A percentile compares a stretch with the other conserved stretches of the same genome.
These are phyloP conservation scores for Anorthoa munda DNA, from an alignment of 2,888 invertebrate species.

Conservation along the genomic window DNA sequence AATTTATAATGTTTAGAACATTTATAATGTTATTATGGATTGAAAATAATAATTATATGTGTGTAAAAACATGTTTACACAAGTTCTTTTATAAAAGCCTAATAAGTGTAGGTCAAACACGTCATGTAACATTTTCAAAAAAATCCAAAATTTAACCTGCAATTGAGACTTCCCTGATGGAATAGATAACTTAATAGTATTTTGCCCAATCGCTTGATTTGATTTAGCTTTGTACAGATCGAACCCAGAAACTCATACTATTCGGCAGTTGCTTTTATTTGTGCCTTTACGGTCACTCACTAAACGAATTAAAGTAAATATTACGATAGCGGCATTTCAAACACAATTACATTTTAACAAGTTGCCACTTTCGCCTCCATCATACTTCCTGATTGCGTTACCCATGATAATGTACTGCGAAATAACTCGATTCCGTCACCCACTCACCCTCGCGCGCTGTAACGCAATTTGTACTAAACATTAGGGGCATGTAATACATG, in stretches of 20 bases:
- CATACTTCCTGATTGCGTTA: slow-evolving; percentile 31
- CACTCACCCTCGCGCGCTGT: slow-evolving; percentile 11
- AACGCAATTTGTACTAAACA: slow-evolving; percentile 38
- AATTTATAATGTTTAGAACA: too few relatives aligned
- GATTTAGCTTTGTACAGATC: neutral
- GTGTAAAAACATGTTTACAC: too few relatives aligned
- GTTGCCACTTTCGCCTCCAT: slow-evolving; percentile 10
- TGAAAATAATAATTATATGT: too few relatives aligned
- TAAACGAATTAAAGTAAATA: neutral
- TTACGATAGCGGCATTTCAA: slow-evolving; percentile 3
- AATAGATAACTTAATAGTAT: neutral
- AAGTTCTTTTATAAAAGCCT: too few relatives aligned
- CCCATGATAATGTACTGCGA: slow-evolving; percentile 28
- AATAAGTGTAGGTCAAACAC: too few relatives aligned
- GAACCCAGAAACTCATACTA: neutral
- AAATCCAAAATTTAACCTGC: neutral
- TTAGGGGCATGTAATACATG: slow-evolving; percentile 29
- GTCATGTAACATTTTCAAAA: too few relatives aligned
- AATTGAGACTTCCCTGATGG: neutral
- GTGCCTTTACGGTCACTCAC: too few relatives aligned
- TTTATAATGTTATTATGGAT: too few relatives aligned
- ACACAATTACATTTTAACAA: slow-evolving; percentile 16
- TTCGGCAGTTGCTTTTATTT: neutral
- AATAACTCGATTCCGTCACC: slow-evolving; percentile 29
- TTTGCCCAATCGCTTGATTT: neutral